Evolutionary conservation across 2,888 invertebrate species (phyloP), one percentile per base, ranked within the genome.

Genomic region (Tetranychus piercei): DNA sequence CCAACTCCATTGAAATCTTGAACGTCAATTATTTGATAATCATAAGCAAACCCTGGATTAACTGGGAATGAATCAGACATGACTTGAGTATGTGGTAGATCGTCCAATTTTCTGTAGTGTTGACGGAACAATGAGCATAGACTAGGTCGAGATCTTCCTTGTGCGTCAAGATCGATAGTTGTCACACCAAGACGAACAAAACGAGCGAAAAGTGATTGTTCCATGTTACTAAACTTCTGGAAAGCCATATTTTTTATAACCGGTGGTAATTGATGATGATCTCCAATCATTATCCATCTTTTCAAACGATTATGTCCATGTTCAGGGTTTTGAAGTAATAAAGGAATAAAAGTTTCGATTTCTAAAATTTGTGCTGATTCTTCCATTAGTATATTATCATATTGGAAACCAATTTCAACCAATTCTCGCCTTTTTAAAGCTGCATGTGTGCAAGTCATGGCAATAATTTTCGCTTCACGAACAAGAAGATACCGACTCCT

Each of bases 241-340:
- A 99, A 99, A 8, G 99, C 97, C 92, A 97, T 96, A 83, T 99
- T 99, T 84, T 99, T 99, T 72, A 99, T 96, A 15, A 99, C 96
- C 0, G 99, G 99, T 0, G 99, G 99, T 79, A 99, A 85, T 83
- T 99, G 99, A 84, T 99, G 95, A 83, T 99, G 99, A 84, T 87
- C 97, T 0, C 99, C 99, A 80, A 99, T 99, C 99, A 99, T 99
- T 80, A 99, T 96, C 97, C 99, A 99, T 20, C 99, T 87, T 83
- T 99, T 99, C 76, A 99, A 85, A 0, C 97, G 87, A 81, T 94
- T 96, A 79, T 89, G 89, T 0, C 95, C 96, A 82, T 99, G 95
- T 82, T 95, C 89, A 0, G 97, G 96, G 84, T 97, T 97, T 81
- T 99, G 99, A n/a, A 99, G 86, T 3, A 99, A 86, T 18, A 99